phyloP scores from a whole-genome alignment of 2,113 vertebrate genomes.

The Deroptyus accipitrinus region DNA sequence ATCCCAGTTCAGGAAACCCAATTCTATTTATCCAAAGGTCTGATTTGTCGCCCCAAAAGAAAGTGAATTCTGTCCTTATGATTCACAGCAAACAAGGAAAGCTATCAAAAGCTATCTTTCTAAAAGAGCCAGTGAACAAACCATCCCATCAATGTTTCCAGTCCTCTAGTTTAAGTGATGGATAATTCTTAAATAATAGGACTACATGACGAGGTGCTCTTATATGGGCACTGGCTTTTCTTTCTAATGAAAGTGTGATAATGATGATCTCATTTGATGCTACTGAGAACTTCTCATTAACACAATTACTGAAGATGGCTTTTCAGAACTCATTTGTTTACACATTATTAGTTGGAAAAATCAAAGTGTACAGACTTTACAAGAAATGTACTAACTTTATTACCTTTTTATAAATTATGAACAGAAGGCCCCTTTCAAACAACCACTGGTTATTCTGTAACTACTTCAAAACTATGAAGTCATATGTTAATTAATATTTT shows the following conservation, averaged over 20 bases:
- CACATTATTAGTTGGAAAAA: neutral
- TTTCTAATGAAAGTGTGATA: neutral
- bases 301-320: neutral
- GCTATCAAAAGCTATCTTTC: neutral
- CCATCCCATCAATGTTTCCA: neutral
- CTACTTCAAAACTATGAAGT: neutral
- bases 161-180: neutral
- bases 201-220: neutral
- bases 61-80: neutral
- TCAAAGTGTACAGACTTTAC: neutral
- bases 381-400: neutral
- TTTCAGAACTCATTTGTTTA: constrained; percentile 22
- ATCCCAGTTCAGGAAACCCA: neutral
- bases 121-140: neutral
- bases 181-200: neutral
- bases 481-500: neutral
- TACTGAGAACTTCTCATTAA: constrained; percentile 1
- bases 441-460: neutral
- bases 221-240: neutral
- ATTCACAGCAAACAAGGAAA: neutral
- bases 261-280: neutral
- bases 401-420: neutral
- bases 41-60: neutral
- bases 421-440: neutral
- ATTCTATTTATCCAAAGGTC: neutral